Evolutionary conservation across 2,113 vertebrate species (phyloP).

Genomic region (Anarhynchus alexandrinus): DNA sequence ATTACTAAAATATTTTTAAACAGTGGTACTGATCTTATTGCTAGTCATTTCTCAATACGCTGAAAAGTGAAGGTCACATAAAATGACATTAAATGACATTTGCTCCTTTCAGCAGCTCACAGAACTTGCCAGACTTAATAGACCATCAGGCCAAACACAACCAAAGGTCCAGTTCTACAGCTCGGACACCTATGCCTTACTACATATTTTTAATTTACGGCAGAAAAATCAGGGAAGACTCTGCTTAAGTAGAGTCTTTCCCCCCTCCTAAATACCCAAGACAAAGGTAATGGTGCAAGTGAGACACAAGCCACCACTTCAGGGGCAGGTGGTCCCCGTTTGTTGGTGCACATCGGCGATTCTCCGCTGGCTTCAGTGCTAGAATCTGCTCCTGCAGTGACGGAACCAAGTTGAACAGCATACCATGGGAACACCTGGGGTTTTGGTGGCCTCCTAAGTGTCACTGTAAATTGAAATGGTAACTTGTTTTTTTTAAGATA

Average conservation of each 20-base stretch:
- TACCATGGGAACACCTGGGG: background rate
- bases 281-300: background rate
- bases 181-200: background rate
- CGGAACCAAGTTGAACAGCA: accelerated
- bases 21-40: background rate
- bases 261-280: background rate
- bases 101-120: background rate
- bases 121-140: background rate
- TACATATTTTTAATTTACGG: background rate
- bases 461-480: background rate
- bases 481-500: background rate
- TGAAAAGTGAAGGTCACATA: background rate
- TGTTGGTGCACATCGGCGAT: background rate
- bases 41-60: background rate
- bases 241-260: background rate
- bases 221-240: background rate
- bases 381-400: background rate
- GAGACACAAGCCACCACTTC: background rate
- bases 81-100: accelerated
- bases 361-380: background rate
- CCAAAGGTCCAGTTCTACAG: background rate
- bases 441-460: background rate
- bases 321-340: background rate
- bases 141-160: background rate
- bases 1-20: background rate